Conservation (phyloP, 2,113 vertebrate genomes). For the Cyprinodon tularosa region DNA sequence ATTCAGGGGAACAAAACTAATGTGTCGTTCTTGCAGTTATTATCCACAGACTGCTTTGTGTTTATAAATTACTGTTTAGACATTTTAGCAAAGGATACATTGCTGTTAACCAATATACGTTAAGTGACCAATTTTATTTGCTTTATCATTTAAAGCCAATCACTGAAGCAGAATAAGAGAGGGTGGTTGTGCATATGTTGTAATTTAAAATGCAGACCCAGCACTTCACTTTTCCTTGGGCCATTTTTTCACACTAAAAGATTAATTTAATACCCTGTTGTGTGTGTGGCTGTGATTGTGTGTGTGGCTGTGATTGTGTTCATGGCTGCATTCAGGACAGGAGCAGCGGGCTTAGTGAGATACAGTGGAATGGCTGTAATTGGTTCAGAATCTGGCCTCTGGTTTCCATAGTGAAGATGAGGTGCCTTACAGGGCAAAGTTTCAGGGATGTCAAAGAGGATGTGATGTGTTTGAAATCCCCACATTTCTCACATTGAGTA, state of each 20-base stretch:
- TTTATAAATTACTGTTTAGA: slow-evolving; percentile 9
- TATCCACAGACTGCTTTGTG: slow-evolving; percentile 22
- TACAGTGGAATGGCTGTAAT: slow-evolving; percentile 30
- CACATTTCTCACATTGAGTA: neutral
- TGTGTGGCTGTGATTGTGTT: slow-evolving; percentile 1
- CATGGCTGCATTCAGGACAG: slow-evolving; percentile 47
- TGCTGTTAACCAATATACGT: neutral
- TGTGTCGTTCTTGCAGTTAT: slow-evolving; percentile 22
- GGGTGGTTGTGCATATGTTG: neutral
- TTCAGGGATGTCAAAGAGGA: slow-evolving; percentile 2
- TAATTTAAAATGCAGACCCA: neutral
- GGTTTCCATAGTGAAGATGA: slow-evolving; percentile 71
- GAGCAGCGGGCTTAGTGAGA: slow-evolving; percentile 45
- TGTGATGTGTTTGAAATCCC: slow-evolving; percentile 31
- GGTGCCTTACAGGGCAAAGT: slow-evolving; percentile 31
- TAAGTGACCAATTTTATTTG: neutral
- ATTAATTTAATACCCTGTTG: neutral
- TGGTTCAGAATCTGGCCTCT: slow-evolving; percentile 56
- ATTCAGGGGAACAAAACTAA: slow-evolving; percentile 45
- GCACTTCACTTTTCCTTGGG: neutral
- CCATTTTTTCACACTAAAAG: slow-evolving; percentile 19
- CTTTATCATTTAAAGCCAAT: neutral
- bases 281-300: slow-evolving; percentile 5
- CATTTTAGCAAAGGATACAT: neutral
- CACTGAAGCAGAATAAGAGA: neutral